These are phyloP conservation scores for Pherbina coryleti DNA, from an alignment of 2,888 invertebrate species.

Conservation along the genomic window DNA sequence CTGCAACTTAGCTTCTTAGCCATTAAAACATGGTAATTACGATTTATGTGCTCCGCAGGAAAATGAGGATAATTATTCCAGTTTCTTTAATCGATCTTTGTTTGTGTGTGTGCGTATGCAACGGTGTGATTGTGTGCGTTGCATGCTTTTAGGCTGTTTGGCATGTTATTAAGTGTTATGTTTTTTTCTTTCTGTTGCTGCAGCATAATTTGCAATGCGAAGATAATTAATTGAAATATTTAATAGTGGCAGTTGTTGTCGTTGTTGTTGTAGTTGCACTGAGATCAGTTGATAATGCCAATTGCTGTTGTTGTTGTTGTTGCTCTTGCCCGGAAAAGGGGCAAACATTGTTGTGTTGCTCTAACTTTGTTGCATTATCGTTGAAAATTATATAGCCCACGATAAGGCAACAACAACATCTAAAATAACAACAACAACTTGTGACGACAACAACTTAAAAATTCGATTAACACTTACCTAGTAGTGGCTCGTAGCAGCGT, in stretches of 20 bases:
- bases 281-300: constrained; percentile 17
- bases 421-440: constrained; percentile 11
- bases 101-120: background rate
- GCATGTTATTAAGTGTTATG: constrained; percentile 28
- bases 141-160: constrained; percentile 27
- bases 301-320: constrained; percentile 30
- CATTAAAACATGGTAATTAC: constrained; percentile 55
- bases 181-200: constrained; percentile 10
- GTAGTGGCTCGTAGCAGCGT: too few relatives aligned
- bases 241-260: constrained; percentile 35
- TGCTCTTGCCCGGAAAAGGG: constrained; percentile 8
- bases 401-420: constrained; percentile 21
- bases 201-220: constrained; percentile 26
- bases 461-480: constrained; percentile 16
- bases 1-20: background rate
- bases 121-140: background rate
- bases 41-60: constrained; percentile 57
- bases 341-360: background rate
- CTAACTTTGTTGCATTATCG: constrained; percentile 12
- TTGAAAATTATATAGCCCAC: constrained; percentile 12
- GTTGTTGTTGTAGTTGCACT: constrained; percentile 30
- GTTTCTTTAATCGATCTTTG: constrained; percentile 44
- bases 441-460: background rate
- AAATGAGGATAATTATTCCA: constrained; percentile 66
- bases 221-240: constrained; percentile 42